Conservation (phyloP, 2,888 invertebrate species). For the Mechanitis messenoides region DNA sequence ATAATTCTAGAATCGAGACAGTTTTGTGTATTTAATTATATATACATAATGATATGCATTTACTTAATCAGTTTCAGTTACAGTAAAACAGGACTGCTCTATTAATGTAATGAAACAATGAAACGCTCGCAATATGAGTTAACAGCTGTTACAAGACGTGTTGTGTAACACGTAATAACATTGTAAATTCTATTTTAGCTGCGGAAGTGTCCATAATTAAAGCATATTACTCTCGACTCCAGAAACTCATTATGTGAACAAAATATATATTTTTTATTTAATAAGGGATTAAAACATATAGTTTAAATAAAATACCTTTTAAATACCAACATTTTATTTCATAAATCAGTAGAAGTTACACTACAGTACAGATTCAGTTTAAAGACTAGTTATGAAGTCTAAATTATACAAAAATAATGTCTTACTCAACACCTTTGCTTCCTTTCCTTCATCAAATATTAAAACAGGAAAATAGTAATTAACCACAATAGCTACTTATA, state of each 20-base stretch:
- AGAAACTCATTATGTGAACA: background rate
- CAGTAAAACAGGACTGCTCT: background rate
- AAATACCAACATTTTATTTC: conserved; percentile 73
- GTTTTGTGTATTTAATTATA: too few relatives aligned
- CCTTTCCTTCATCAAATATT: background rate
- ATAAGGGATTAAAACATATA: background rate
- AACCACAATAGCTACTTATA: background rate
- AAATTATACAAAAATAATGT: conserved; percentile 68
- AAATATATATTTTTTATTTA: background rate
- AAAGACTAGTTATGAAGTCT: conserved; percentile 53
- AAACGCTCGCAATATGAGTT: background rate
- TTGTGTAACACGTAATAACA: background rate
- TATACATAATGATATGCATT: background rate
- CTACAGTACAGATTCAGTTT: conserved; percentile 53
- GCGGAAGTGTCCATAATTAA: background rate
- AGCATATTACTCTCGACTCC: background rate
- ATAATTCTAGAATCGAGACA: too few relatives aligned
- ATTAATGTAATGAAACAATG: conserved; percentile 3
- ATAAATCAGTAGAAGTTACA: conserved; percentile 70
- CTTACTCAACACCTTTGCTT: conserved; percentile 37
- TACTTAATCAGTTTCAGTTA: background rate
- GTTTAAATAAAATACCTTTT: conserved; percentile 33
- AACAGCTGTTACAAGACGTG: background rate
- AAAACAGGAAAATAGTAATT: background rate
- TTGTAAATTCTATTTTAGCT: background rate